A percentile compares a stretch with the other conserved stretches of the same genome.
phyloP scores from a whole-genome alignment of 2,113 vertebrate species.

The Cyrtonyx montezumae region DNA sequence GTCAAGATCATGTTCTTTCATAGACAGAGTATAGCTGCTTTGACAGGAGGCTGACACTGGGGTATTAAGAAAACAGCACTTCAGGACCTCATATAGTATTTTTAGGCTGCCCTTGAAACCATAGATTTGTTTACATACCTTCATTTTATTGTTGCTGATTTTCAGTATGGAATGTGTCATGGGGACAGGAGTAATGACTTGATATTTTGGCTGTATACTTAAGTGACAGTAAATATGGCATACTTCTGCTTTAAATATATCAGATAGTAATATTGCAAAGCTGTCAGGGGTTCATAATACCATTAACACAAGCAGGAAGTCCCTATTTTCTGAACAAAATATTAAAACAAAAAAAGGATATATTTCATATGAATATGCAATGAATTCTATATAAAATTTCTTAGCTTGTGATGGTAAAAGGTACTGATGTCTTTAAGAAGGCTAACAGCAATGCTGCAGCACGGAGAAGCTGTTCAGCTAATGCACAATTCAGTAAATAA shows the following conservation, averaged over 20 bases:
- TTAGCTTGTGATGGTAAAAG: slow-evolving; percentile 10
- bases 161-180: neutral
- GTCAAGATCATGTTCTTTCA: neutral
- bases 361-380: neutral
- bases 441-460: neutral
- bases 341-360: neutral
- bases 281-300: neutral
- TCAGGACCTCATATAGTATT: neutral
- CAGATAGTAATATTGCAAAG: neutral
- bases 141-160: neutral
- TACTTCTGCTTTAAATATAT: neutral
- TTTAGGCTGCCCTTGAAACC: slow-evolving; percentile 25
- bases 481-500: slow-evolving; percentile 11
- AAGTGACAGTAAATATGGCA: slow-evolving; percentile 10
- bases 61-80: neutral
- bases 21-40: neutral
- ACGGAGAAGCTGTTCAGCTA: slow-evolving; percentile 10
- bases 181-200: neutral
- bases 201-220: neutral
- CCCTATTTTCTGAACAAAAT: neutral
- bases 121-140: neutral
- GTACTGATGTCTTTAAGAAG: slow-evolving; percentile 26
- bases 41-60: slow-evolving; percentile 6
- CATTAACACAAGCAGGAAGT: neutral
- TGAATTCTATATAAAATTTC: slow-evolving; percentile 8